Evolutionary conservation across 2,888 invertebrate genomes (phyloP).

Genomic region (Philopedon plagiatum): DNA sequence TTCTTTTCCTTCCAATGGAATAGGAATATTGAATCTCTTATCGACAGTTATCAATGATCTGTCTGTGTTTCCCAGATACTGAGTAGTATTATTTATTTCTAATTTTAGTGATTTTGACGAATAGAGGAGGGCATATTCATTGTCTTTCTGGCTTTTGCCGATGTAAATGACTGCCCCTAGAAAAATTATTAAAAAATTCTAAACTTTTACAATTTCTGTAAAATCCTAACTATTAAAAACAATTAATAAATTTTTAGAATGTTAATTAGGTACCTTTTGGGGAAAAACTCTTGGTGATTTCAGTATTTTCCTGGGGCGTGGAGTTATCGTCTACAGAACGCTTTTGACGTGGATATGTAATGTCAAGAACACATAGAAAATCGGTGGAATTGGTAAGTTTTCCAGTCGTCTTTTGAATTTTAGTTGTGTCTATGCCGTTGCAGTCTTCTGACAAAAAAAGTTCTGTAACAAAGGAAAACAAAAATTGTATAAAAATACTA

Average conservation of each 20-base stretch:
- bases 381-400: constrained; percentile 36
- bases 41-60: constrained; percentile 58
- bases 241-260: background rate
- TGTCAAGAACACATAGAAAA: constrained; percentile 49
- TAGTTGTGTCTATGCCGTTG: constrained; percentile 44
- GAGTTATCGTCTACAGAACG: constrained; percentile 26
- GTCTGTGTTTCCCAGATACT: constrained; percentile 56
- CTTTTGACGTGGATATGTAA: constrained; percentile 43
- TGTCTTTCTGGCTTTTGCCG: constrained; percentile 54
- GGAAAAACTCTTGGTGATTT: background rate
- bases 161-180: constrained; percentile 61
- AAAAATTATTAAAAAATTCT: no score
- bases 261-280: no score
- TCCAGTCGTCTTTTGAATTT: constrained; percentile 41
- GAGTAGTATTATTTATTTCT: constrained; percentile 55
- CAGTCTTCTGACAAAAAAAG: constrained; percentile 46
- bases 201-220: background rate
- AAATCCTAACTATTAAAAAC: background rate
- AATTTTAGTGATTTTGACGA: constrained; percentile 62
- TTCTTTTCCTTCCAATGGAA: constrained; percentile 59
- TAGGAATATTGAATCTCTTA: constrained; percentile 62
- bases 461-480: no score
- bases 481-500: no score
- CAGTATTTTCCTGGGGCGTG: background rate
- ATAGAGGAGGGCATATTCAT: constrained; percentile 60